Percentiles rank a stretch among this genome's conserved stretches.
phyloP scores from a whole-genome alignment of 2,113 vertebrate genomes.

The Oreochromis tanganicae region DNA sequence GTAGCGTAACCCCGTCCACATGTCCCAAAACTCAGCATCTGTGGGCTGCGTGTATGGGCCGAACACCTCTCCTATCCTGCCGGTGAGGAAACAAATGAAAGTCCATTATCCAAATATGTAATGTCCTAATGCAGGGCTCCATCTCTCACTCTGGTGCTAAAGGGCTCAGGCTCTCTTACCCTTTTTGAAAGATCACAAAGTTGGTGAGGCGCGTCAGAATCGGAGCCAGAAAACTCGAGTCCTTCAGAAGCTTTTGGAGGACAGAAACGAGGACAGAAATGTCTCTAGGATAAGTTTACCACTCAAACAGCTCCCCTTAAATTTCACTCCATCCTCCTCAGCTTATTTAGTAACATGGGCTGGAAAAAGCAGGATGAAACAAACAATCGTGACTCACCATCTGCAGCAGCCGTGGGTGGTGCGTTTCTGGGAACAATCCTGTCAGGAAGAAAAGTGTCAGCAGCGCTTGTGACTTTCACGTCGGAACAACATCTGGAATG shows the following conservation, averaged over 20 bases:
- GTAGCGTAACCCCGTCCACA: constrained; percentile 86
- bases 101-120: neutral
- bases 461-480: neutral
- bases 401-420: constrained; percentile 84
- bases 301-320: neutral
- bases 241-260: constrained; percentile 85
- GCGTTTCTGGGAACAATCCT: constrained; percentile 91
- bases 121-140: neutral
- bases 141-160: neutral
- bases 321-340: neutral
- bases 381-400: constrained; percentile 71
- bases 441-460: neutral
- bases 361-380: neutral
- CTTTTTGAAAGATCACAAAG: constrained; percentile 84
- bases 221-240: constrained; percentile 78
- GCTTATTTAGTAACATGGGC: neutral
- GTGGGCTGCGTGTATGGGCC: constrained; percentile 91
- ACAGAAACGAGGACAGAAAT: neutral
- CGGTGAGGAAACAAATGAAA: neutral
- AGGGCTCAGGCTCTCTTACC: constrained; percentile 70
- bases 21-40: constrained; percentile 88
- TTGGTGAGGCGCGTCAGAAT: constrained; percentile 83
- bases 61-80: constrained; percentile 84
- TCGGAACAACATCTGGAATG: neutral
- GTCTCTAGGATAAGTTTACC: neutral